Base-by-base conservation (phyloP, 2,113 vertebrate species). In the Gambusia holbrooki region DNA sequence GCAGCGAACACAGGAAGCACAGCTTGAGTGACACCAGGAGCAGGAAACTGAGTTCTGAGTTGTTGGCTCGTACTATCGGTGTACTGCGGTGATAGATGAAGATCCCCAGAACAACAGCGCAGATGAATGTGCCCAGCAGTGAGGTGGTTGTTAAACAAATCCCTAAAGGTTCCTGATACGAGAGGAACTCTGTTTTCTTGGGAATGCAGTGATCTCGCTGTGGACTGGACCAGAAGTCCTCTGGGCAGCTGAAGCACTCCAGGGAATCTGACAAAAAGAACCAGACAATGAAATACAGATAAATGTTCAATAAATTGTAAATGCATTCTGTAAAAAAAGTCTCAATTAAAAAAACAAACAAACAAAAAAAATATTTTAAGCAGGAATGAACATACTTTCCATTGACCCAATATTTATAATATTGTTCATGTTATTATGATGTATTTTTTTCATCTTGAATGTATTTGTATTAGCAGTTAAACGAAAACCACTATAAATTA, bases 31-130 rank as follows among this genome's bases (percentile, higher is more conserved):
- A 82, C 19, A 79, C 17, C 3, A 85, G 69, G 0, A 85, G 64
- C 48, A 82, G n/a, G 61, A 85, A 85, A 22, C 84, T 94, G 17
- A 95, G 84, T 73, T 94, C 93, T 33, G 93, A 94, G 68, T 94
- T 95, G 61, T 94, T 95, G 51, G 93, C 91, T 0, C 88, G 84
- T 8, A 94, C 93, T 65, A 94, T 76, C 0, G 94, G 91, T 58
- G 93, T 93, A 4, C 80, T 76, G 19, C 85, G 87, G 48, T 93
- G 81, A 69, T 60, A 68, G 11, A 65, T 80, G n/a, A 93, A 93
- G 29, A 93, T 82, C 0, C 65, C 82, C 7, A 93, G 29, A 14
- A 93, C 71, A 27, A 82, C 32, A 66, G 61, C 72, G 76, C 68
- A 82, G 37, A 85, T 29, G 29, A 75, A 79, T 60, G 81, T 75